Evolutionary conservation across 2,888 invertebrate species (phyloP), one percentile per base, ranked within the genome.

Genomic region (Tetragonisca angustula): DNA sequence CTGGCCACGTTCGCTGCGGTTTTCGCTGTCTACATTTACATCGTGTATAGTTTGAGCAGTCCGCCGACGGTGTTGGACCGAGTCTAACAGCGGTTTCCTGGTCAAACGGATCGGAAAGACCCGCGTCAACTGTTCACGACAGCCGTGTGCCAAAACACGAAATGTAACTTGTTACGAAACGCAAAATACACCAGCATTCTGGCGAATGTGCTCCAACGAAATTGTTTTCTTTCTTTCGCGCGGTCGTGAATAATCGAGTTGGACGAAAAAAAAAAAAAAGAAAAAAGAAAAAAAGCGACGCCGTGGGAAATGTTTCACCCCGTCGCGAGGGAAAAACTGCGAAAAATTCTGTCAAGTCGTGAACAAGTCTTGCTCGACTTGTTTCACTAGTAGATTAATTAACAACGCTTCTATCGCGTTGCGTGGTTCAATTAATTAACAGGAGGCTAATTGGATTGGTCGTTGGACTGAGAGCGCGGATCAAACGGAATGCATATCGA

Each of bases 1-100:
- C 85, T 92, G 72, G 84, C 86, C 65, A 84, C 93, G 49, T 90
- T 93, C 72, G 87, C 90, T 61, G 86, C 87, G 77, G 92, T 92
- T 76, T 84, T 92, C 69, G 84, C 87, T n/a, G 73, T 92, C 79
- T 93, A 92, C 87, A 84, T 87, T 59, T 87, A 78, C 87, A 88
- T 92, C 79, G 91, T 93, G 61, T 92, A 92, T 89, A 87, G 86
- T 68, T 73, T 94, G 80, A 93, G 91, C 84, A 91, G 90, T 67
- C 83, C 91, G 1, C 90, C 91, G 36, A 82, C 85, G 27, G 52
- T 78, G 54, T 32, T 89, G 65, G 68, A 62, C 19, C 81, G 24
- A 15, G 65, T 65, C 62, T 87, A 82, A 71, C 54, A 50, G 27
- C 13, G 5, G 27, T 73, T 15, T 3, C 43, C 56, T 65, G 27